Evolutionary conservation across 2,797 vertebrate species (phyloP), one percentile per base, ranked within the genome.

Genomic region (Etheostoma nigrum): DNA sequence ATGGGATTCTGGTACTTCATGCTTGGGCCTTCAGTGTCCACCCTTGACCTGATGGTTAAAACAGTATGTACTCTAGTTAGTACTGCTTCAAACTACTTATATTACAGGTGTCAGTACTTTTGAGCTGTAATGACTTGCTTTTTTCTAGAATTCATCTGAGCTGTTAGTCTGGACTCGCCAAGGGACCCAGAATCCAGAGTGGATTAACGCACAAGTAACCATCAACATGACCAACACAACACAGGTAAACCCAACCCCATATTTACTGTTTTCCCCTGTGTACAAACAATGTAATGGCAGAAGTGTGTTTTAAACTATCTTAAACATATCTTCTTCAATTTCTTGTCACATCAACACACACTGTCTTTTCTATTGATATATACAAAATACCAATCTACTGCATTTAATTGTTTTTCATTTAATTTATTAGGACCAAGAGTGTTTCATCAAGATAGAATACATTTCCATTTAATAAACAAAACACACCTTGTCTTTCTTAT

Each of bases 1-100:
- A 81, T 96, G 61, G 87, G 78, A 45, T 95, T 96, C 88, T 96
- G 95, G 95, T 94, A 93, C 76, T 93, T 91, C 86, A 95, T 95
- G 92, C 82, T 90, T 0, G 95, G 95, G 47, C 84, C 94, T 19
- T 93, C 92, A 21, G 88, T 95, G 25, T 93, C 93, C 76, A 83
- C 61, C 53, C 80, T 96, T 72, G 90, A 95, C 70, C 89, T 96
- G 58, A 65, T 91, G 15, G 63, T 93, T 74, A 63, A 92, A 63
- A 92, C 52, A 4, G 95, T 95, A 90, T 13, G 83, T 83, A n/a
- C 0, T 21, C 0, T 1, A 27, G 6, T 42, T 21, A 19, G 15
- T 14, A 58, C 3, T 2, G 10, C 13, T 66, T 49, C 4, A 67
- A 44, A 48, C 1, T 40, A 40, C 2, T 30, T 72, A 11, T 67